Conservation (phyloP, 2,888 invertebrate genomes). For the Meteorus cinctellus region DNA sequence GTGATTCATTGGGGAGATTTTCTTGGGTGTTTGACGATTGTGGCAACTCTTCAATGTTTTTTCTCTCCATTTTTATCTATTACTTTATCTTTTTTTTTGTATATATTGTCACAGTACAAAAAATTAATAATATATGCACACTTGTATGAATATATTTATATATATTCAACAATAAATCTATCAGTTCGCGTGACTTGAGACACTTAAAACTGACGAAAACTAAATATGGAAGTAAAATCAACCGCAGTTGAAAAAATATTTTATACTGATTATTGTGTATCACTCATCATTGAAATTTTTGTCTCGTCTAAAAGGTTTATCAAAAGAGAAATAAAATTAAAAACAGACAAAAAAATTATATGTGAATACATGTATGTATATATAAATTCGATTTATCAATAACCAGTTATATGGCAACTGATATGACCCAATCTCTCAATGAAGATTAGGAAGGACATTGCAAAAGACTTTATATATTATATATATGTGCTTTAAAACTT, state of each 20-base stretch:
- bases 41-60: slow-evolving; percentile 16
- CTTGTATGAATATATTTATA: slow-evolving; percentile 3
- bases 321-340: background rate
- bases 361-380: background rate
- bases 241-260: slow-evolving; percentile 14
- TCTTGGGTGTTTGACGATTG: background rate
- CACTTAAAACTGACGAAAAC: slow-evolving; percentile 27
- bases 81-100: background rate
- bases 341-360: background rate
- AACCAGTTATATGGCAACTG: slow-evolving; percentile 15
- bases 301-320: slow-evolving; percentile 22
- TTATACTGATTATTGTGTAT: slow-evolving; percentile 17
- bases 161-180: slow-evolving; percentile 25
- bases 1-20: slow-evolving; percentile 22
- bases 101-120: slow-evolving; percentile 7
- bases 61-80: slow-evolving; percentile 11
- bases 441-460: slow-evolving; percentile 5
- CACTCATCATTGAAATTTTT: slow-evolving; percentile 19
- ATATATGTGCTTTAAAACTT: background rate
- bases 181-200: slow-evolving; percentile 31
- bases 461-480: background rate
- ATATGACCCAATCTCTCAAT: background rate
- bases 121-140: slow-evolving; percentile 5
- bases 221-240: slow-evolving; percentile 11
- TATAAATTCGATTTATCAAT: slow-evolving; percentile 18